Percentiles rank a stretch among this genome's conserved stretches.
Evolutionary conservation across 2,113 vertebrate species (phyloP).

Genomic region (Xenopus tropicalis): DNA sequence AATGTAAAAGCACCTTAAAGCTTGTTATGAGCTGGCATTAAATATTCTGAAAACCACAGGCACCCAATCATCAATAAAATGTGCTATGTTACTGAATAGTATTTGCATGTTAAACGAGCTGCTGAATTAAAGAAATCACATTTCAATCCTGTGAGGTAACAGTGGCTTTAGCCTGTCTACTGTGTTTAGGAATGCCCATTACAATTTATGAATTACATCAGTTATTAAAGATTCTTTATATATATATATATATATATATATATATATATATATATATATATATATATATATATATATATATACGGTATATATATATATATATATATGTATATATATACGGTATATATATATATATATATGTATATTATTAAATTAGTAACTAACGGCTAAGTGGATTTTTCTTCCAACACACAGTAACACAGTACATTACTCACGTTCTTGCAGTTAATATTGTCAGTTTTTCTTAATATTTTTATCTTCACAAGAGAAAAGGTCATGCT

Average conservation of each 20-base stretch:
- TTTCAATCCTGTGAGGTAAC: conserved; percentile 32
- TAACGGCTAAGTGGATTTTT: conserved; percentile 8
- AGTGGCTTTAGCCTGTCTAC: conserved; percentile 36
- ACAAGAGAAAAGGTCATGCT: conserved; percentile 55
- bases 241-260: not conserved
- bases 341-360: not conserved
- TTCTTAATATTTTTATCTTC: conserved; percentile 54
- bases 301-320: not conserved
- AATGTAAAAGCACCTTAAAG: conserved; percentile 42
- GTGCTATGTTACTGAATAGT: conserved; percentile 41
- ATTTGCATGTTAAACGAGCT: conserved; percentile 40
- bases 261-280: not conserved
- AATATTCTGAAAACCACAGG: conserved; percentile 44
- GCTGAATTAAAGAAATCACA: conserved; percentile 40
- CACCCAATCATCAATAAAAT: conserved; percentile 46
- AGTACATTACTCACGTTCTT: conserved; percentile 29
- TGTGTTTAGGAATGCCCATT: conserved; percentile 29
- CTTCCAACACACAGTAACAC: conserved; percentile 14
- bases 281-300: too few species aligned
- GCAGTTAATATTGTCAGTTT: conserved; percentile 48
- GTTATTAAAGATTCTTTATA: conserved; percentile 24
- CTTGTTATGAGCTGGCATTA: conserved; percentile 42
- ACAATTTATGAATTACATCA: conserved; percentile 10
- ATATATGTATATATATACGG: not conserved
- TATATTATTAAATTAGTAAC: not conserved